Evolutionary conservation across 2,888 invertebrate genomes (phyloP).

Genomic region (Xanthorhoe designata): DNA sequence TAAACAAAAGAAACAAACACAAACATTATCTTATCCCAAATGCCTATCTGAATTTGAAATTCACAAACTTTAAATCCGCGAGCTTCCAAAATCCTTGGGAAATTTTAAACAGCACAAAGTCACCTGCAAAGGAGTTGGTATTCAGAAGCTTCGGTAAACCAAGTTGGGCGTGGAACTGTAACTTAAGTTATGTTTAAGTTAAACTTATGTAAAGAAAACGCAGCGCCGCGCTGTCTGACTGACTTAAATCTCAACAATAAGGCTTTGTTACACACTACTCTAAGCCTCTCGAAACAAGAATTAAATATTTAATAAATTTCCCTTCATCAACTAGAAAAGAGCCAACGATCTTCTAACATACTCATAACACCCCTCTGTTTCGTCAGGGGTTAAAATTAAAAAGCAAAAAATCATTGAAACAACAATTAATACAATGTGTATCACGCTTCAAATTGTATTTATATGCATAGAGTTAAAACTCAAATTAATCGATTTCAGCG

Average conservation of each 20-base stretch:
- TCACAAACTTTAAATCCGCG: conserved; percentile 71
- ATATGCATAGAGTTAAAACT: not conserved
- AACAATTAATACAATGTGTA: not conserved
- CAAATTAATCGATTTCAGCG: conserved; percentile 12
- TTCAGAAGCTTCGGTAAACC: conserved; percentile 70
- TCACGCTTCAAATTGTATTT: not conserved
- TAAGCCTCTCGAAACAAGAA: not conserved
- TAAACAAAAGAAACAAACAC: conserved; percentile 43
- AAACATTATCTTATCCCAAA: conserved; percentile 56
- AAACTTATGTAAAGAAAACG: conserved; percentile 72
- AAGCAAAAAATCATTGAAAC: not conserved
- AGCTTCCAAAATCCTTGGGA: conserved; percentile 63
- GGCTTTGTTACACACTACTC: conserved; percentile 43
- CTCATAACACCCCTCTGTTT: too few relatives aligned
- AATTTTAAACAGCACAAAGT: conserved; percentile 75
- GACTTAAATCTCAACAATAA: conserved; percentile 72
- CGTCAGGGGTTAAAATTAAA: too few relatives aligned
- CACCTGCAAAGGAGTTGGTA: conserved; percentile 77
- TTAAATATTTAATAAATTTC: not conserved
- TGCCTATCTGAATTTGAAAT: conserved; percentile 65
- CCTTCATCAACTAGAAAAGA: too few relatives aligned
- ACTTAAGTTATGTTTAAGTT: conserved; percentile 76
- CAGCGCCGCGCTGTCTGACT: conserved; percentile 74
- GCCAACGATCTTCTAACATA: too few relatives aligned
- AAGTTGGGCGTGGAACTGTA: conserved; percentile 76